Percentiles rank a stretch among this genome's conserved stretches.
Evolutionary conservation across 2,797 vertebrate genomes (phyloP).

Genomic region (Macroramphosus scolopax): DNA sequence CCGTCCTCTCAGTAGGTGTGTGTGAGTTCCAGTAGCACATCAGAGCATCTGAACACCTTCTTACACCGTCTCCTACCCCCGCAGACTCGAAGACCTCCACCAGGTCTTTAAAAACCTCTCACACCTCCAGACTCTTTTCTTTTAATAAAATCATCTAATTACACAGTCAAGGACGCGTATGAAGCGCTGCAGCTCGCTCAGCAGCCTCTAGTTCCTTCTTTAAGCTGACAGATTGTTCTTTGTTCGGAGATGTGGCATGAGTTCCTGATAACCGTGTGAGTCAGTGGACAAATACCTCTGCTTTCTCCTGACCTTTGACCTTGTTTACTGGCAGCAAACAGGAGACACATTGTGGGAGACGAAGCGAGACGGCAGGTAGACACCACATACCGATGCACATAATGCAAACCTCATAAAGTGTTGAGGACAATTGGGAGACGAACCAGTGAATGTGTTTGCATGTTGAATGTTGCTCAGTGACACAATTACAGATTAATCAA

Average conservation of each 20-base stretch:
- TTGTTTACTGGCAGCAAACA: constrained; percentile 39
- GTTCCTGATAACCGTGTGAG: constrained; percentile 41
- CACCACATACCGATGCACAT: neutral
- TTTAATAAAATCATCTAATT: constrained; percentile 44
- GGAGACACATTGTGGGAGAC: constrained; percentile 16
- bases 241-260: constrained; percentile 10
- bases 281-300: constrained; percentile 27
- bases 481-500: neutral
- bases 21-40: neutral
- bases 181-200: constrained; percentile 5
- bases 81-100: constrained; percentile 4
- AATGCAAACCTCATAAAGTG: constrained; percentile 1
- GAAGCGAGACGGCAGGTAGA: constrained; percentile 17
- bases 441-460: neutral
- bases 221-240: neutral
- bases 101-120: constrained; percentile 29
- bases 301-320: constrained; percentile 39
- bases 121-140: constrained; percentile 23
- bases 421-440: neutral
- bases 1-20: neutral
- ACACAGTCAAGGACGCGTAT: constrained; percentile 4
- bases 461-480: neutral
- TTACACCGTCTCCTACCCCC: too few species aligned
- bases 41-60: too few species aligned
- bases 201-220: neutral